Conservation (phyloP, 2,888 invertebrate genomes). For the Stictocephala bisonia region DNA sequence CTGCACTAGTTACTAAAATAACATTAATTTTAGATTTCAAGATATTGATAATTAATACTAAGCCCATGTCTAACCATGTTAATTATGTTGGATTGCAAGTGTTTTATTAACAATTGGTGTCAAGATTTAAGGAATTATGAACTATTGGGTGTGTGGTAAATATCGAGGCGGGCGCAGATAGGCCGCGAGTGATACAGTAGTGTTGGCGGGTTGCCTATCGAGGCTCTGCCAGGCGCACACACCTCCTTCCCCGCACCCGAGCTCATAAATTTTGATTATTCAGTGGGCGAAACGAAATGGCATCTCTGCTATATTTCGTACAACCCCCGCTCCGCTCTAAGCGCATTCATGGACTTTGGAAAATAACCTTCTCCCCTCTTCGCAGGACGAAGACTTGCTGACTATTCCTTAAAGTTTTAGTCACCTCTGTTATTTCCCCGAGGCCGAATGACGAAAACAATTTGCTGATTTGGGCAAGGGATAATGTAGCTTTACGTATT, state of each 20-base stretch:
- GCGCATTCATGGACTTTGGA: conserved; percentile 43
- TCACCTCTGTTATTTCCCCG: too few species aligned
- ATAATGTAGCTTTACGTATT: too few species aligned
- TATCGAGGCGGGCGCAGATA: background rate
- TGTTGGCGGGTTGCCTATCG: conserved; percentile 29
- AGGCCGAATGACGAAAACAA: background rate
- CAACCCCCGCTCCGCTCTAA: background rate
- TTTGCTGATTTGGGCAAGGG: background rate
- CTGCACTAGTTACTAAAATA: too few species aligned
- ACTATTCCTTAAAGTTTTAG: too few species aligned
- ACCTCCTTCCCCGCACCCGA: conserved; percentile 51
- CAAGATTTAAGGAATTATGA: too few species aligned
- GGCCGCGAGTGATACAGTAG: conserved; percentile 11
- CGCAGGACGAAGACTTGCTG: too few species aligned
- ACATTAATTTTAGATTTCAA: too few species aligned
- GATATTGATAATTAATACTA: too few species aligned
- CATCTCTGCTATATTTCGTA: conserved; percentile 53
- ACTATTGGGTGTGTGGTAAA: too few species aligned
- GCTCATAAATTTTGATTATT: conserved; percentile 60
- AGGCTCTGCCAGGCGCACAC: conserved; percentile 36
- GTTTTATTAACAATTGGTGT: too few species aligned
- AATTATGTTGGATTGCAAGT: too few species aligned
- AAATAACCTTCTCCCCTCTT: conserved; percentile 18
- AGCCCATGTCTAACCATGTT: too few species aligned
- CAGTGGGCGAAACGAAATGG: conserved; percentile 56